Percentiles rank a stretch among this genome's conserved stretches.
These are phyloP conservation scores for Lepidochitona cinerea DNA, from an alignment of 2,888 invertebrate genomes.

Conservation along the genomic window DNA sequence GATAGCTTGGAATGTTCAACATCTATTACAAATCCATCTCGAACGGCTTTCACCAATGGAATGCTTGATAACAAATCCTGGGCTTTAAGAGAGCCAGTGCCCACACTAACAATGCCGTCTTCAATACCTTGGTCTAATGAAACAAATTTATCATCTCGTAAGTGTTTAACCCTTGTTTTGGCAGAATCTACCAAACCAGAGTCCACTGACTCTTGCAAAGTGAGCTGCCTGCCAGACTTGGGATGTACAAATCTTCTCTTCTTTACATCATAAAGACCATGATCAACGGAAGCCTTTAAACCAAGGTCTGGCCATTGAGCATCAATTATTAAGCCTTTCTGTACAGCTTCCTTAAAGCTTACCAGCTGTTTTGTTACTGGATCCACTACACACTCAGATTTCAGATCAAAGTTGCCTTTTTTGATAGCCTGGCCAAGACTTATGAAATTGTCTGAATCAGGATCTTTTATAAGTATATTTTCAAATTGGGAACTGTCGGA, in stretches of 20 bases:
- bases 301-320: conserved; percentile 40
- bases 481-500: conserved; percentile 9
- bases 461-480: conserved; percentile 75
- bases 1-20: conserved; percentile 31
- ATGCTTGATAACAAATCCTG: conserved; percentile 75
- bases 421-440: conserved; percentile 81
- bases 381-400: conserved; percentile 44
- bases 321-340: conserved; percentile 75
- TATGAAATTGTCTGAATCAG: conserved; percentile 83
- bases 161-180: conserved; percentile 40
- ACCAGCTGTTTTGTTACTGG: conserved; percentile 39
- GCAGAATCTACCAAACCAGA: conserved; percentile 56
- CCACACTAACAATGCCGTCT: conserved; percentile 30
- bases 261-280: conserved; percentile 86
- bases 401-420: conserved; percentile 1
- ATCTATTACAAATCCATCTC: conserved; percentile 71
- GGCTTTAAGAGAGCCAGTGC: conserved; percentile 34
- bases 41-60: conserved; percentile 84
- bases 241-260: conserved; percentile 88
- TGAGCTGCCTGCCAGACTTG: conserved; percentile 74
- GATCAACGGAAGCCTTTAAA: conserved; percentile 80
- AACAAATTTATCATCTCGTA: conserved; percentile 26
- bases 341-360: conserved; percentile 84
- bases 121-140: conserved; percentile 35
- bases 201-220: conserved; percentile 56